Conservation (phyloP, 1,140 invertebrate species). For the Caenorhabditis inopinata region DNA sequence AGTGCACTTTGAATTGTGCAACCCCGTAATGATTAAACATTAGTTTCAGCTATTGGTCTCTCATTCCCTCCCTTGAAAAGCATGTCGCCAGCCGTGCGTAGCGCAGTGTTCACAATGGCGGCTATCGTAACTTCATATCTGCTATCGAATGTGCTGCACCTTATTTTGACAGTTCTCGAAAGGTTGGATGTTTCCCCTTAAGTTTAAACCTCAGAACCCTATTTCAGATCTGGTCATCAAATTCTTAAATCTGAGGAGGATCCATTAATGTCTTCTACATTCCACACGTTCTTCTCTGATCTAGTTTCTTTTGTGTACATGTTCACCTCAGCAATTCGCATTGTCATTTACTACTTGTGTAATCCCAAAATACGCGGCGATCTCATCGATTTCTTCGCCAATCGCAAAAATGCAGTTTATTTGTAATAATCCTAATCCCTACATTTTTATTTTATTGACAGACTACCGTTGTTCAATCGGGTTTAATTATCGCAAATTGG, state of each 20-base stretch:
- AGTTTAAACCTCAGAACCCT: background rate
- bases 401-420: constrained; percentile 12
- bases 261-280: constrained; percentile 57
- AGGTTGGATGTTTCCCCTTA: constrained; percentile 38
- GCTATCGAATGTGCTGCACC: constrained; percentile 56
- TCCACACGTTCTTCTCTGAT: constrained; percentile 61
- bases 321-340: constrained; percentile 62
- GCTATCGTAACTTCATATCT: constrained; percentile 58
- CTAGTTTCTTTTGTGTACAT: constrained; percentile 57
- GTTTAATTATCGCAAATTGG: background rate
- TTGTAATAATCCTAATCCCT: background rate
- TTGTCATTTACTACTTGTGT: constrained; percentile 58
- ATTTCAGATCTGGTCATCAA: constrained; percentile 50
- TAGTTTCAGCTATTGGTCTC: constrained; percentile 34
- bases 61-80: constrained; percentile 33
- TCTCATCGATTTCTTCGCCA: constrained; percentile 19
- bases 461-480: background rate
- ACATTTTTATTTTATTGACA: background rate
- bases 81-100: constrained; percentile 54
- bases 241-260: constrained; percentile 55
- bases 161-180: constrained; percentile 58
- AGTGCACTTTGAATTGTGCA: background rate
- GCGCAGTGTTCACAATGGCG: constrained; percentile 55
- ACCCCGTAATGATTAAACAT: too few relatives aligned
- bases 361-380: constrained; percentile 55